Evolutionary conservation across 2,113 vertebrate species (phyloP), one percentile per base, ranked within the genome.

Genomic region (Phoxinus phoxinus): DNA sequence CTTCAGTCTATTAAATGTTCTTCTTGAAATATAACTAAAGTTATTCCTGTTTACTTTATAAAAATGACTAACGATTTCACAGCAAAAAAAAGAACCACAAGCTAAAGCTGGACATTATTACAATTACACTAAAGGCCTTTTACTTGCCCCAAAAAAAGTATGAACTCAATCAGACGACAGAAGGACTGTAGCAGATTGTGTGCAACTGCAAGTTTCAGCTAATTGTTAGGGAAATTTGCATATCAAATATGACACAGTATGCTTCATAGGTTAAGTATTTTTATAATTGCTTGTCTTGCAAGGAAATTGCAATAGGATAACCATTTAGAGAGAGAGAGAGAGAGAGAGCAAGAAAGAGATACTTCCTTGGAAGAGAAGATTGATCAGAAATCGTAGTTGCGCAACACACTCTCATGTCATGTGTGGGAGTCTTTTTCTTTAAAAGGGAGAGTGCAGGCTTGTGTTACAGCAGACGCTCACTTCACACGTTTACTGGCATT

Each of bases 341-440:
- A 69, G 17, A 37, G 3, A 2, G 37, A 41, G 37, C 8, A 41
- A 41, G 41, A 9, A 2, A 12, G 56, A 6, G 12, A 27, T n/a
- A n/a, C n/a, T n/a, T 80, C 58, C n/a, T 27, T 63, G 78, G 58
- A 63, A 80, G n/a, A 46, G 13, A 80, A 46, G 13, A 46, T 27
- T 27, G 10, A 12, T 19, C 13, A 11, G 58, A 25, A 79, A 10
- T 10, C 3, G 3, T 1, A 5, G 21, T 80, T 80, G 78, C 0
- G n/a, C 78, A 80, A 80, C 19, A 27, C 41, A 41, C 8, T 10
- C 41, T 10, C 15, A 0, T 15, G 3, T 17, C 1, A 7, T n/a
- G n/a, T n/a, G 32, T 21, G 58, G 8, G 37, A 65, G 13, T 27
- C 7, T 46, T 10, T 2, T 2, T 65, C 58, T 63, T 21, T 81